Evolutionary conservation across 2,797 vertebrate species (phyloP).

Genomic region (Eidolon dupreanum): DNA sequence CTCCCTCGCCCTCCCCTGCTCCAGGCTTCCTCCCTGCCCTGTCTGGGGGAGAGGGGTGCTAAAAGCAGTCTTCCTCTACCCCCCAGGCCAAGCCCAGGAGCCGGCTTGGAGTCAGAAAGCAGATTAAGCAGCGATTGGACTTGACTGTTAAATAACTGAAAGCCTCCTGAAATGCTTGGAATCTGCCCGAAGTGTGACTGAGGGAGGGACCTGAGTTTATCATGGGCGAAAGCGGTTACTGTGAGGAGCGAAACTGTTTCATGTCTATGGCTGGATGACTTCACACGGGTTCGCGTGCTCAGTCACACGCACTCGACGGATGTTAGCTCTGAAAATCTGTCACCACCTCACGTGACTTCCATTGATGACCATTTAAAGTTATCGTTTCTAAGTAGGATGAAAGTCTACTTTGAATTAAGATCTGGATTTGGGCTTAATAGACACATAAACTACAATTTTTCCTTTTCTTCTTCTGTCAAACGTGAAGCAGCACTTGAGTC

Average conservation of each 20-base stretch:
- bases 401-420: background rate
- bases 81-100: background rate
- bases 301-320: background rate
- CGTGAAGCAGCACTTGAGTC: background rate
- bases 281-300: background rate
- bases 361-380: background rate
- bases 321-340: background rate
- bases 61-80: background rate
- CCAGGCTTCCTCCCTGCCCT: background rate
- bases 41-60: background rate
- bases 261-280: background rate
- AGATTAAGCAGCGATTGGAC: background rate
- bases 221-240: background rate
- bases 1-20: background rate
- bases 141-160: background rate
- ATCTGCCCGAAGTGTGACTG: background rate
- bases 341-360: background rate
- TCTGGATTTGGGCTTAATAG: background rate
- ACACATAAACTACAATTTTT: background rate
- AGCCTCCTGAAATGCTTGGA: background rate
- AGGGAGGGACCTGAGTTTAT: background rate
- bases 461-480: background rate
- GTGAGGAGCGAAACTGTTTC: background rate
- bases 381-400: background rate
- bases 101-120: background rate